These are phyloP conservation scores for Hofmannophila pseudospretella DNA, from an alignment of 2,888 invertebrate genomes.

Conservation along the genomic window DNA sequence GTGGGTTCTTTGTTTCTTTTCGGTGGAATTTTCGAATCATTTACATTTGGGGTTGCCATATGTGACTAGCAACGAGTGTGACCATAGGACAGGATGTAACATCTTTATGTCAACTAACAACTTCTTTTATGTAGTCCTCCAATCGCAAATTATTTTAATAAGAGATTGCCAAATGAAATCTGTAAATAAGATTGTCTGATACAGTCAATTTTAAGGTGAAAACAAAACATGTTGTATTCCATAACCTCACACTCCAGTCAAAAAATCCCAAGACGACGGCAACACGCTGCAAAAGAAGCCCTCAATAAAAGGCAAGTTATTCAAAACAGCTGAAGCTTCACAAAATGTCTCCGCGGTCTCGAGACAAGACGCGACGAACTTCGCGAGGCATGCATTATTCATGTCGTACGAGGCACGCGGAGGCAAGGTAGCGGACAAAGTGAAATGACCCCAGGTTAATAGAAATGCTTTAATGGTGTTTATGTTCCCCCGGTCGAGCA, in stretches of 20 bases:
- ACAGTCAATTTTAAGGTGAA: no score
- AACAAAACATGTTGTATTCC: no score
- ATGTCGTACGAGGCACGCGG: slow-evolving; percentile 20
- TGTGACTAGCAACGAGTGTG: background rate
- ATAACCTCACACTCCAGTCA: no score
- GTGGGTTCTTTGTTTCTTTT: slow-evolving; percentile 1
- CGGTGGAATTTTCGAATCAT: background rate
- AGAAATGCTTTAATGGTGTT: slow-evolving; percentile 41
- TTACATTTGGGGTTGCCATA: background rate
- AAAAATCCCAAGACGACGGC: background rate
- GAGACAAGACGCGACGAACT: slow-evolving; percentile 1
- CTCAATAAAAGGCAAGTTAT: slow-evolving; percentile 23
- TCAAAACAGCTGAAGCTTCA: slow-evolving; percentile 30
- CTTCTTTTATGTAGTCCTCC: no score
- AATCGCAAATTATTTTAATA: no score
- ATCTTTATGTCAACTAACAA: no score
- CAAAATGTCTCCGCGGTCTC: slow-evolving; percentile 7
- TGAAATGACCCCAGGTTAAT: slow-evolving; percentile 63
- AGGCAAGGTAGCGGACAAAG: slow-evolving; percentile 41
- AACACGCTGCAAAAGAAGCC: background rate
- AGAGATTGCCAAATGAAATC: no score
- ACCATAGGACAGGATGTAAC: background rate
- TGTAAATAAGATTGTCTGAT: no score
- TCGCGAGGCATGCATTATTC: slow-evolving; percentile 44
- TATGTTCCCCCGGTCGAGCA: slow-evolving; percentile 21